Conservation (phyloP, 2,797 vertebrate genomes). For the Megalops cyprinoides region DNA sequence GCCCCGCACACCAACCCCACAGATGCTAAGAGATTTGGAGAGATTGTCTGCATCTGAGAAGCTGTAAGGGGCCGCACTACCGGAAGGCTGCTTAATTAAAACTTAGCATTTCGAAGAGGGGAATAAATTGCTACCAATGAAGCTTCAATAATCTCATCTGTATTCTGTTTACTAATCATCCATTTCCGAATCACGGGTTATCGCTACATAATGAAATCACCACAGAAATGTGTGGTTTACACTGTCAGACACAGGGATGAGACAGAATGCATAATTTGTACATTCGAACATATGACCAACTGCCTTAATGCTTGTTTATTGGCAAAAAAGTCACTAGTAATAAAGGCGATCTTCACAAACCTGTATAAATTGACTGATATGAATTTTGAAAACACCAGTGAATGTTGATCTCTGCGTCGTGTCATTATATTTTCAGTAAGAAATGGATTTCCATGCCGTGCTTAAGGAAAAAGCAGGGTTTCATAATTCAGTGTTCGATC, state of each 20-base stretch:
- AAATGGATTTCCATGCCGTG: too few relatives aligned
- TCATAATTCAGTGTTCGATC: too few relatives aligned
- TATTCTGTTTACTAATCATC: background rate
- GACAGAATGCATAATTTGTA: background rate
- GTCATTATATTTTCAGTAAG: too few relatives aligned
- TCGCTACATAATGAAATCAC: conserved; percentile 5
- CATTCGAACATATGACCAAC: background rate
- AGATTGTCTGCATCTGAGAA: background rate
- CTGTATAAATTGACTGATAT: background rate
- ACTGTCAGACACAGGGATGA: background rate
- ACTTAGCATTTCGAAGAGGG: background rate
- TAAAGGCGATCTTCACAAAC: background rate
- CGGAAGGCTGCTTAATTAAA: background rate
- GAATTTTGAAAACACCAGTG: too few relatives aligned
- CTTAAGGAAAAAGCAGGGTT: too few relatives aligned
- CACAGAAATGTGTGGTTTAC: background rate
- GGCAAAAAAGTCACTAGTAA: background rate
- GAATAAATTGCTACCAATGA: conserved; percentile 13
- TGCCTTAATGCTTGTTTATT: background rate
- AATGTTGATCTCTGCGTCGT: too few relatives aligned
- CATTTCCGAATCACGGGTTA: conserved; percentile 1
- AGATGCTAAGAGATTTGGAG: conserved; percentile 15
- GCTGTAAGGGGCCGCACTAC: background rate
- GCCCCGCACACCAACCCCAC: background rate
- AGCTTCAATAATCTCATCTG: conserved; percentile 4